phyloP scores from a whole-genome alignment of 2,888 invertebrate genomes.

The Diaprepes abbreviatus region DNA sequence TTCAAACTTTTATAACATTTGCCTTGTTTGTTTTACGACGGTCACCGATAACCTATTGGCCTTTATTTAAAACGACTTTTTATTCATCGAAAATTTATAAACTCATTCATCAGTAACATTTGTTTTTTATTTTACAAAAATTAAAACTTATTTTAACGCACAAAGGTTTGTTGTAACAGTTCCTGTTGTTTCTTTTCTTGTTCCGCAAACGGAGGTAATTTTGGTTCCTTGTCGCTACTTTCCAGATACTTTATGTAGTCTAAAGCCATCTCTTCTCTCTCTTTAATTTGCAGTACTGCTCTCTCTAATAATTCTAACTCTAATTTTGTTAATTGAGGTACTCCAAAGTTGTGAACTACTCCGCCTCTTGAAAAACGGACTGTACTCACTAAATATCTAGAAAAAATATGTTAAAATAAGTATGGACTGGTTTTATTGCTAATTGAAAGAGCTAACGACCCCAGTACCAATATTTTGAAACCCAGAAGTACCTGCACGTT shows the following conservation, averaged over 20 bases:
- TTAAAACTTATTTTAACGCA: slow-evolving; percentile 24
- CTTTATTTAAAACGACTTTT: no score
- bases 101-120: no score
- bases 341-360: slow-evolving; percentile 68
- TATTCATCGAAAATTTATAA: no score
- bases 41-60: no score
- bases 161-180: slow-evolving; percentile 50
- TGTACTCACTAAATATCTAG: slow-evolving; percentile 62
- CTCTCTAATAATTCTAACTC: slow-evolving; percentile 67
- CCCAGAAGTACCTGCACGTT: slow-evolving; percentile 63
- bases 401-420: no score
- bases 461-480: no score
- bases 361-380: slow-evolving; percentile 70
- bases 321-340: slow-evolving; percentile 67
- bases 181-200: slow-evolving; percentile 52
- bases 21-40: no score
- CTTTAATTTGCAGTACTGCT: slow-evolving; percentile 64
- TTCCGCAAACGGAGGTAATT: slow-evolving; percentile 53
- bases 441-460: no score
- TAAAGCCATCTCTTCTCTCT: slow-evolving; percentile 59
- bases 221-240: slow-evolving; percentile 31
- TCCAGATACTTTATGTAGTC: slow-evolving; percentile 52
- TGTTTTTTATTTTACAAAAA: no score
- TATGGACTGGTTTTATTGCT: no score
- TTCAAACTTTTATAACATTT: no score